Conservation (phyloP, 2,113 vertebrate genomes). For the Paramisgurnus dabryanus region DNA sequence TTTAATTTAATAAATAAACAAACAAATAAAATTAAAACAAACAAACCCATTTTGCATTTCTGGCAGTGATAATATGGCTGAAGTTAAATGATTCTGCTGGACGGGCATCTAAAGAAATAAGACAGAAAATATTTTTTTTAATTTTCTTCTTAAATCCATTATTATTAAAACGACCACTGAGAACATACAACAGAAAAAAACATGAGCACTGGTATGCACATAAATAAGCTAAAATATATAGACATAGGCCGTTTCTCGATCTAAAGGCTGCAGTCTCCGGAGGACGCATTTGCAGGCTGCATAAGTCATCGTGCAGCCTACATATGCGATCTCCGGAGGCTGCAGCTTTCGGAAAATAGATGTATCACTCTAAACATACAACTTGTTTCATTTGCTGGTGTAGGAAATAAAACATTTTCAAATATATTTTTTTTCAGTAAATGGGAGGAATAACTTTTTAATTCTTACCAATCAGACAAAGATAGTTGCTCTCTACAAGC, state of each 20-base stretch:
- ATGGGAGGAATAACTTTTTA: not conserved
- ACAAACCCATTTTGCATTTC: slow-evolving; percentile 73
- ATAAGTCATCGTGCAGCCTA: too few relatives aligned
- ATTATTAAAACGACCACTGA: not conserved
- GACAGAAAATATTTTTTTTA: not conserved
- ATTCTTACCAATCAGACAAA: slow-evolving; percentile 80
- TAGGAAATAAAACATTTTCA: not conserved
- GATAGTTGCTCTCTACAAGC: slow-evolving; percentile 78
- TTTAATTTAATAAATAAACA: not conserved
- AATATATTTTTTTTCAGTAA: not conserved
- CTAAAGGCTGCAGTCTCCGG: too few relatives aligned
- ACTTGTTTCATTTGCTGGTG: not conserved
- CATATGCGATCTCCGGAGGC: too few relatives aligned
- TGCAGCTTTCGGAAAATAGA: too few relatives aligned
- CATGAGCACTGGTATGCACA: too few relatives aligned
- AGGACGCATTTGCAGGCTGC: too few relatives aligned
- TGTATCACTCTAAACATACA: too few relatives aligned
- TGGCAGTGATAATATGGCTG: slow-evolving; percentile 84
- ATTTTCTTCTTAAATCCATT: not conserved
- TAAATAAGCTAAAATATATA: too few relatives aligned
- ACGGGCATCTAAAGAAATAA: slow-evolving; percentile 79
- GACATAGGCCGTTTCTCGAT: too few relatives aligned
- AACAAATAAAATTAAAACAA: slow-evolving; percentile 9
- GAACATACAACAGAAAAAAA: too few relatives aligned
- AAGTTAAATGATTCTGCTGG: slow-evolving; percentile 74